Evolutionary conservation across 1,140 invertebrate genomes (phyloP).

Genomic region (Popillia japonica): DNA sequence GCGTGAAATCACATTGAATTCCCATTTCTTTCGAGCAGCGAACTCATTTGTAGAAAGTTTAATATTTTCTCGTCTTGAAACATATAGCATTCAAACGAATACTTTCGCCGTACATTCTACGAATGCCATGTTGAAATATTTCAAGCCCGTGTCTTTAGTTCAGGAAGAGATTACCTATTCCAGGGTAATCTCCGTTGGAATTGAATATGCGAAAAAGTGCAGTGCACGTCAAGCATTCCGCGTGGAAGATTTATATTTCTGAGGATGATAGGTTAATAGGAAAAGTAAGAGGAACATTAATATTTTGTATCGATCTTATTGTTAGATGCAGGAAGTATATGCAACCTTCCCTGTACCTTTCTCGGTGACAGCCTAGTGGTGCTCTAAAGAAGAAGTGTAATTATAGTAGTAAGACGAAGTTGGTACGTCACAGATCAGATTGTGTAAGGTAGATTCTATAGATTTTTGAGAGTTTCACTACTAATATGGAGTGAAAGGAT

Average conservation of each 20-base stretch:
- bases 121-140: neutral
- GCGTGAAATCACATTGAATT: neutral
- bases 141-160: neutral
- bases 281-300: too few relatives aligned
- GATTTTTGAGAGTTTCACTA: too few relatives aligned
- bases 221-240: neutral
- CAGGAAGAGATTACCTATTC: neutral
- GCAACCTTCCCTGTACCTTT: too few relatives aligned
- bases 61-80: neutral
- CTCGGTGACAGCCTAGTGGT: too few relatives aligned
- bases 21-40: neutral
- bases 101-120: neutral
- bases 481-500: too few relatives aligned
- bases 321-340: too few relatives aligned
- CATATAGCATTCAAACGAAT: neutral
- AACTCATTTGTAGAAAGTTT: constrained; percentile 3
- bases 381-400: too few relatives aligned
- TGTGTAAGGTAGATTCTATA: too few relatives aligned
- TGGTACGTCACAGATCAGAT: too few relatives aligned
- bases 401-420: too few relatives aligned
- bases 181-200: neutral
- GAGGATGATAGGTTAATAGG: neutral
- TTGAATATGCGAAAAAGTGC: neutral
- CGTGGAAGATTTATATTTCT: neutral
- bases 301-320: too few relatives aligned